These are phyloP conservation scores for Eulemur albifrons DNA, from an alignment of 2,797 vertebrate genomes.

Conservation along the genomic window DNA sequence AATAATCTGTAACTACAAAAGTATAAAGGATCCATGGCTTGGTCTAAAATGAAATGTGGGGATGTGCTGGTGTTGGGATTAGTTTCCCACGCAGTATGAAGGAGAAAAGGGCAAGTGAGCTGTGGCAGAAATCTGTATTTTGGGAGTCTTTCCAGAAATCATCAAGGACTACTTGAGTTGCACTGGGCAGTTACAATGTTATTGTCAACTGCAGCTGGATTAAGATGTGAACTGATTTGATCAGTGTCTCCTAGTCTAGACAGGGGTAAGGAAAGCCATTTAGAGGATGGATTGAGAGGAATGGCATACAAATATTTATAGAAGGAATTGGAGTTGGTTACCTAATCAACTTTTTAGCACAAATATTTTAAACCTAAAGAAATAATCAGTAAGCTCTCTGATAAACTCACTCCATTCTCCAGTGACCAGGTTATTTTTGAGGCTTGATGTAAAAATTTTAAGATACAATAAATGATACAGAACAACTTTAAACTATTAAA, in stretches of 20 bases:
- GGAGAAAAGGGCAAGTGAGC: neutral
- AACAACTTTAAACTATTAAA: neutral
- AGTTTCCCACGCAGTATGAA: neutral
- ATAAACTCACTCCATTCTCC: neutral
- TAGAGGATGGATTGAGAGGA: neutral
- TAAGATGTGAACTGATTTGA: neutral
- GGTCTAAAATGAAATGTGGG: neutral
- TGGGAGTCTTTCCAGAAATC: neutral
- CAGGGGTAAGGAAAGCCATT: neutral
- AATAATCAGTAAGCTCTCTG: neutral
- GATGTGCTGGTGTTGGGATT: neutral
- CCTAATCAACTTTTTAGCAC: neutral
- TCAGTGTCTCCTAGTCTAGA: neutral
- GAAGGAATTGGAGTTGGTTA: neutral
- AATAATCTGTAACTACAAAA: neutral
- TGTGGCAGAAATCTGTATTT: neutral
- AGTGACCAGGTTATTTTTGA: neutral
- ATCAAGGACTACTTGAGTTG: neutral
- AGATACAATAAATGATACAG: neutral
- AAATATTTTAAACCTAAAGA: constrained; percentile 18
- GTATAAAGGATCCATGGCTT: neutral
- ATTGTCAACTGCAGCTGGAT: neutral
- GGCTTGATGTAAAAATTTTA: neutral
- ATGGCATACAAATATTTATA: neutral
- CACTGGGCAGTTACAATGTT: neutral